phyloP scores from a whole-genome alignment of 2,888 invertebrate species.

The Pseudococcus longispinus region DNA sequence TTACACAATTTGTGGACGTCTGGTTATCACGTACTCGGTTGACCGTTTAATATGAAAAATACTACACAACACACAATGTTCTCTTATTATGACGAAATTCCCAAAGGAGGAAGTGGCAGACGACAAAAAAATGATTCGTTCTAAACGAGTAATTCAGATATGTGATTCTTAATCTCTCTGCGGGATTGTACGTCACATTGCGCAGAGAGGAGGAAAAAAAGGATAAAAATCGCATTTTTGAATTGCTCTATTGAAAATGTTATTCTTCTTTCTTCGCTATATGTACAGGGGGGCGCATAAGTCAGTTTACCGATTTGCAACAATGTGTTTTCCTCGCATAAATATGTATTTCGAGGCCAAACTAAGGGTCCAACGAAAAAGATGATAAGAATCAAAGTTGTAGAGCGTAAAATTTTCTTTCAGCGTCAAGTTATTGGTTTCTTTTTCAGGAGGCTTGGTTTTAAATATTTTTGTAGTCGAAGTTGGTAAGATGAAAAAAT shows the following conservation, averaged over 20 bases:
- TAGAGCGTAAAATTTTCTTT: too few species aligned
- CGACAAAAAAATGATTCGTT: conserved; percentile 16
- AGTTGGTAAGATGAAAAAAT: too few species aligned
- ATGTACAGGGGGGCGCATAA: too few species aligned
- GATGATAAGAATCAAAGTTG: too few species aligned
- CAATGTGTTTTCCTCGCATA: too few species aligned
- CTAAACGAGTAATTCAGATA: conserved; percentile 1
- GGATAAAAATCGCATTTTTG: background rate
- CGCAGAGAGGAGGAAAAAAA: background rate
- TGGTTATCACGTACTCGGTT: conserved; percentile 4
- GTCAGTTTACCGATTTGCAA: too few species aligned
- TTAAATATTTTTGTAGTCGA: too few species aligned
- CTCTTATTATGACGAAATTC: conserved; percentile 5
- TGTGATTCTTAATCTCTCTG: conserved; percentile 6
- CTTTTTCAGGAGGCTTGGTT: too few species aligned
- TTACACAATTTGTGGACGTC: background rate
- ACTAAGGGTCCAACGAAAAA: too few species aligned
- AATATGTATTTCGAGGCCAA: too few species aligned
- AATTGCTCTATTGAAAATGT: conserved; percentile 5
- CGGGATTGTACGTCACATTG: background rate
- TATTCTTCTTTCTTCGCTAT: background rate
- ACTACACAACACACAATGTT: background rate
- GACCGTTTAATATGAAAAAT: conserved; percentile 6
- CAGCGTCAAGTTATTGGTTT: too few species aligned
- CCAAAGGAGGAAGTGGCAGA: background rate